These are phyloP conservation scores for Enteromius fasciolatus DNA, from an alignment of 2,797 vertebrate species.

Conservation along the genomic window DNA sequence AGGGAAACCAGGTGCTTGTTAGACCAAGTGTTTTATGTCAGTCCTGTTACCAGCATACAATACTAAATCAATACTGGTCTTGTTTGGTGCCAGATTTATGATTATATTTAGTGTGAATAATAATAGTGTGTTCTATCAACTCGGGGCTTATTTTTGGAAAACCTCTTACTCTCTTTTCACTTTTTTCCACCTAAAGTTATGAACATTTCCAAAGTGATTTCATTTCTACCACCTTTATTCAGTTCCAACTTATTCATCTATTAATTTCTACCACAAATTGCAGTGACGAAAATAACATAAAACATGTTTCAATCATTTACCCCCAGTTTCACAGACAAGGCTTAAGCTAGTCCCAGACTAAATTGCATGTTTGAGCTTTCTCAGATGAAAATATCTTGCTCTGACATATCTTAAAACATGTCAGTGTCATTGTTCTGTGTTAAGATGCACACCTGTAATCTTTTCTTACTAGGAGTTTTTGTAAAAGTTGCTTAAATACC, in stretches of 20 bases:
- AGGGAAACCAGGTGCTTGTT: slow-evolving; percentile 49
- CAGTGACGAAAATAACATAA: not conserved
- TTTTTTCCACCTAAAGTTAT: not conserved
- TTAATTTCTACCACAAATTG: not conserved
- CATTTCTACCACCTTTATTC: not conserved
- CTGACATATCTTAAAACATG: too few species aligned
- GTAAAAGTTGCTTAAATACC: too few species aligned
- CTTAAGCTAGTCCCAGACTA: too few species aligned
- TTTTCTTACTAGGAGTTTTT: too few species aligned
- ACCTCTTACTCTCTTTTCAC: not conserved
- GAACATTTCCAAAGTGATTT: not conserved
- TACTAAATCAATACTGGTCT: slow-evolving; percentile 42
- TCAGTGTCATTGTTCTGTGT: too few species aligned
- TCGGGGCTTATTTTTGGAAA: not conserved
- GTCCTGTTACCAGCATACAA: slow-evolving; percentile 1
- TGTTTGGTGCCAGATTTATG: slow-evolving; percentile 14
- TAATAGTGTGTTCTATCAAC: not conserved
- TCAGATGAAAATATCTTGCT: too few species aligned
- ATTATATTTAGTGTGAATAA: not conserved
- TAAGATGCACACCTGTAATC: too few species aligned
- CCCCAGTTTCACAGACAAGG: too few species aligned
- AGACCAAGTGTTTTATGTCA: slow-evolving; percentile 45
- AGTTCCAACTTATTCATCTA: not conserved
- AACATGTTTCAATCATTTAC: not conserved
- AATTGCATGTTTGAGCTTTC: too few species aligned